phyloP scores from a whole-genome alignment of 2,113 vertebrate species.

The Chlorodrepanis virens region DNA sequence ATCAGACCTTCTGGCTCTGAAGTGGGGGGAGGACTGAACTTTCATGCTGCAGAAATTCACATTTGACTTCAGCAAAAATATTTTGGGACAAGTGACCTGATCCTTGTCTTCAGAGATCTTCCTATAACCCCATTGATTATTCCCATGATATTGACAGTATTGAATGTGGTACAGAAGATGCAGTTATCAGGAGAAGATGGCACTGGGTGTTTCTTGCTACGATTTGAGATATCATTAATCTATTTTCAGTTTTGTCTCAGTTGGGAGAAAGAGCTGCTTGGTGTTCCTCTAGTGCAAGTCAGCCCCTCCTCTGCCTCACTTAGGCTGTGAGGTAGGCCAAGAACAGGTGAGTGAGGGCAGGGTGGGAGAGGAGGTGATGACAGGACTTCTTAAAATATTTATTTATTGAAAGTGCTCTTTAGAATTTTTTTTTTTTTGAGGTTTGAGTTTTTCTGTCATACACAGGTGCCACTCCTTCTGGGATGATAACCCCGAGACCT shows the following conservation, averaged over 20 bases:
- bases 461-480: not conserved
- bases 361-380: not conserved
- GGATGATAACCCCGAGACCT: not conserved
- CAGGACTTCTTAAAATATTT: not conserved
- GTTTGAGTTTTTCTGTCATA: not conserved
- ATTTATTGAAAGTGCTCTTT: not conserved
- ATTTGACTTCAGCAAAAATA: not conserved
- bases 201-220: not conserved
- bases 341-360: not conserved
- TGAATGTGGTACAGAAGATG: not conserved
- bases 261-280: not conserved
- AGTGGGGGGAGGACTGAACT: not conserved
- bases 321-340: not conserved
- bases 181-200: not conserved
- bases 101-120: not conserved
- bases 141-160: not conserved
- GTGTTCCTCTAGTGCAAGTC: not conserved
- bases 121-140: fast-evolving
- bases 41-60: not conserved
- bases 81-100: not conserved
- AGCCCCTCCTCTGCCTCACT: not conserved
- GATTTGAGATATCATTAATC: not conserved
- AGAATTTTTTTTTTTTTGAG: not conserved
- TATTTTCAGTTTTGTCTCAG: not conserved
- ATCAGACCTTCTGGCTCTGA: not conserved